Conservation (phyloP, 35 echinoderm and acorn worm species). For the Heliocidaris erythrogramma region DNA sequence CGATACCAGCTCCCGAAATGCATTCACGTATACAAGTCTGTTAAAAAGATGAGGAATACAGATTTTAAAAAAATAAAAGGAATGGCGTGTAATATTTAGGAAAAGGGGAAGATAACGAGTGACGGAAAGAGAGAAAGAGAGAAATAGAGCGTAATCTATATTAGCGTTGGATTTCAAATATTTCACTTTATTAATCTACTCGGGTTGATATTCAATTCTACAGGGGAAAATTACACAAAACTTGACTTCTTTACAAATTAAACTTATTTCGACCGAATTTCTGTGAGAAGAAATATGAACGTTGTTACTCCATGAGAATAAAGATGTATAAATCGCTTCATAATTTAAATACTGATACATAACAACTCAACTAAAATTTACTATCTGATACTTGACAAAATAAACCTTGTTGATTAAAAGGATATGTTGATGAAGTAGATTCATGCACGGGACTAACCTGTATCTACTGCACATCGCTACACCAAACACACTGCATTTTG, state of each 20-base stretch:
- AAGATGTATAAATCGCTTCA: too few relatives aligned
- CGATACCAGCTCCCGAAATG: slow-evolving; percentile 24
- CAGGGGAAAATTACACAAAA: too few relatives aligned
- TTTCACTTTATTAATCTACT: background rate
- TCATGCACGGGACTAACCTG: background rate
- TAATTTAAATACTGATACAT: too few relatives aligned
- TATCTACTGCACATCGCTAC: slow-evolving; percentile 30
- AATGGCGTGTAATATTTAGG: background rate
- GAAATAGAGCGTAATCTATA: background rate
- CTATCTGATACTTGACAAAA: too few relatives aligned
- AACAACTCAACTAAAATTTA: too few relatives aligned
- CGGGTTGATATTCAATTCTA: background rate
- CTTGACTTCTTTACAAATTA: too few relatives aligned
- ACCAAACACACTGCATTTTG: slow-evolving; percentile 24
- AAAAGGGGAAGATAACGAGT: background rate
- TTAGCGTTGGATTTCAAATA: background rate
- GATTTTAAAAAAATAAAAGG: background rate
- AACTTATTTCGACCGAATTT: too few relatives aligned
- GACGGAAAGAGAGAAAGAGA: background rate
- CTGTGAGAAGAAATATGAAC: too few relatives aligned
- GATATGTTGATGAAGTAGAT: too few relatives aligned
- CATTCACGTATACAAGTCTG: slow-evolving; percentile 37
- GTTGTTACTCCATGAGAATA: too few relatives aligned
- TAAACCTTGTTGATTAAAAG: too few relatives aligned
- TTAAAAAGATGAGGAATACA: background rate